Conservation (phyloP, 64 coral and sea anemone species). For the Porites australiensis region DNA sequence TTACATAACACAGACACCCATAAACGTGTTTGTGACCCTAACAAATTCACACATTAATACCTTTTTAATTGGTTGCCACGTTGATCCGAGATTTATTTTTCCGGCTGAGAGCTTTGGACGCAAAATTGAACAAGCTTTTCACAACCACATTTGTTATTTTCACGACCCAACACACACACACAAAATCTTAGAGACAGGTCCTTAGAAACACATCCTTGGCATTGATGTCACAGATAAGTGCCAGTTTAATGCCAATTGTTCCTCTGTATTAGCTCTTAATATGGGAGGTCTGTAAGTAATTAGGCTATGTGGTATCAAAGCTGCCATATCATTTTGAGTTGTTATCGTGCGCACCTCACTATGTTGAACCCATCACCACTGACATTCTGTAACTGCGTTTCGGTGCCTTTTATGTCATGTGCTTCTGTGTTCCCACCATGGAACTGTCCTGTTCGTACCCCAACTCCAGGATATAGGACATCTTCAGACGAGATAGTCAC, state of each 20-base stretch:
- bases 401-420: constrained; percentile 2
- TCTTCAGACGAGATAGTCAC: constrained; percentile 5
- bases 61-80: background rate
- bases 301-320: background rate
- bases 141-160: constrained; percentile 8
- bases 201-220: background rate
- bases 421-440: constrained; percentile 1
- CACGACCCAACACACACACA: constrained; percentile 12
- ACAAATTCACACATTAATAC: background rate
- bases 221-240: constrained; percentile 44
- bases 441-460: constrained; percentile 13
- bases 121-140: constrained; percentile 22
- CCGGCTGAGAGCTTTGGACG: background rate
- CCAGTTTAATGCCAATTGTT: constrained; percentile 29
- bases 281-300: constrained; percentile 61
- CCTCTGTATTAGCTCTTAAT: constrained; percentile 25
- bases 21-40: background rate
- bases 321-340: constrained; percentile 1
- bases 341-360: background rate
- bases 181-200: background rate
- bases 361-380: constrained; percentile 36
- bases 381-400: constrained; percentile 16
- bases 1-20: constrained; percentile 5
- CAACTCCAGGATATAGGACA: constrained; percentile 1
- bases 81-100: background rate